Evolutionary conservation across 2,888 invertebrate genomes (phyloP).

Genomic region (Trilocha varians): DNA sequence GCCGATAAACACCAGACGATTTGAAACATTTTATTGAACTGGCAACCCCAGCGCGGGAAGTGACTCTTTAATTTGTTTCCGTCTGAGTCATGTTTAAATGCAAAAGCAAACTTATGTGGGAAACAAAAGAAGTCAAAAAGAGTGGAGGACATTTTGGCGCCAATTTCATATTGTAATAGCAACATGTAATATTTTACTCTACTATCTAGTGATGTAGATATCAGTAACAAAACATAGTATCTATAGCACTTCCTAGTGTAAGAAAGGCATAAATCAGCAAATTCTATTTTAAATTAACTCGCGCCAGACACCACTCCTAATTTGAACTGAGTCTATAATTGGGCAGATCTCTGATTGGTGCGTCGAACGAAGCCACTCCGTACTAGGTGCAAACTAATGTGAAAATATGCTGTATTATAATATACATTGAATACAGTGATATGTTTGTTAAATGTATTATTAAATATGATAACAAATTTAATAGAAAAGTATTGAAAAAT

Average conservation of each 20-base stretch:
- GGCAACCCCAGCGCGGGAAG: conserved; percentile 57
- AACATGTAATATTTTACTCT: background rate
- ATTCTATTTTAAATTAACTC: conserved; percentile 63
- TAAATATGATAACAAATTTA: too few species aligned
- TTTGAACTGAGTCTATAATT: conserved; percentile 65
- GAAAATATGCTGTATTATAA: too few species aligned
- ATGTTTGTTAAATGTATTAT: too few species aligned
- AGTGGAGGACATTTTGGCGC: too few species aligned
- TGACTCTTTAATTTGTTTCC: conserved; percentile 60
- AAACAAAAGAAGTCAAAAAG: conserved; percentile 21
- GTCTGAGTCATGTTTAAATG: conserved; percentile 42
- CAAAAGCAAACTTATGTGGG: conserved; percentile 33
- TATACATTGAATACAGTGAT: too few species aligned
- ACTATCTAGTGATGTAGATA: background rate
- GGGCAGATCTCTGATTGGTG: conserved; percentile 52
- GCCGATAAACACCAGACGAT: conserved; percentile 65
- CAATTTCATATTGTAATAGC: too few species aligned
- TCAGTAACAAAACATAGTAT: background rate
- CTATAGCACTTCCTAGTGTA: conserved; percentile 37
- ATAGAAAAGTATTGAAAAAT: too few species aligned
- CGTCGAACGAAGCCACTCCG: conserved; percentile 26
- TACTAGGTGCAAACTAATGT: conserved; percentile 40
- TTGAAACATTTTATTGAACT: conserved; percentile 60
- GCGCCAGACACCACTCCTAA: conserved; percentile 57
- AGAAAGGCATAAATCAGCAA: conserved; percentile 47